Evolutionary conservation across 2,797 vertebrate species (phyloP).

Genomic region (Neoniphon sammara): DNA sequence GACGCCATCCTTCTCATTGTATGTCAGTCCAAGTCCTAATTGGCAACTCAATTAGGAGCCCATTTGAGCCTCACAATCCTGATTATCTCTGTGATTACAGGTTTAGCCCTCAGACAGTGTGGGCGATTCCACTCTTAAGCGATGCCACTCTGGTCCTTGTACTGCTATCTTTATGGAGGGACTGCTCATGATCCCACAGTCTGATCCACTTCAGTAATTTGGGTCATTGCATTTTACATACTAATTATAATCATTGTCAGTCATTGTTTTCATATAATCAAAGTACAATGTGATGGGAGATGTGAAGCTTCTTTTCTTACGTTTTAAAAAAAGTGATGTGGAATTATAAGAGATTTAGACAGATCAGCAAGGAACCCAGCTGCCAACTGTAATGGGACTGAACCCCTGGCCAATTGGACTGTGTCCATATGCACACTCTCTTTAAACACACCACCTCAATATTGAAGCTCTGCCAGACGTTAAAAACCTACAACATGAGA

Average conservation of each 20-base stretch:
- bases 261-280: slow-evolving; percentile 29
- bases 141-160: slow-evolving; percentile 20
- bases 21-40: slow-evolving; percentile 54
- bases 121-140: slow-evolving; percentile 33
- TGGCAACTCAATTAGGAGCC: slow-evolving; percentile 50
- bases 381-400: slow-evolving; percentile 73
- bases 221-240: background rate
- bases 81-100: slow-evolving; percentile 74
- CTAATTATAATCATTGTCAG: background rate
- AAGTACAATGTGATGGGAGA: slow-evolving; percentile 14
- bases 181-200: slow-evolving; percentile 3
- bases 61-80: slow-evolving; percentile 59
- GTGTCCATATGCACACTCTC: slow-evolving; percentile 49
- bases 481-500: slow-evolving; percentile 15
- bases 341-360: slow-evolving; percentile 69
- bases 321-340: slow-evolving; percentile 54
- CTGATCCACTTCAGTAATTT: slow-evolving; percentile 14
- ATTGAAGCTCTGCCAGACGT: slow-evolving; percentile 26
- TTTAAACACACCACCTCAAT: slow-evolving; percentile 47
- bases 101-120: slow-evolving; percentile 64
- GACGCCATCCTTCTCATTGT: slow-evolving; percentile 13
- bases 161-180: background rate
- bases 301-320: slow-evolving; percentile 39
- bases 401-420: slow-evolving; percentile 62
- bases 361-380: slow-evolving; percentile 68